Conservation (phyloP, 2,113 vertebrate genomes). For the Aspidoscelis tigris region DNA sequence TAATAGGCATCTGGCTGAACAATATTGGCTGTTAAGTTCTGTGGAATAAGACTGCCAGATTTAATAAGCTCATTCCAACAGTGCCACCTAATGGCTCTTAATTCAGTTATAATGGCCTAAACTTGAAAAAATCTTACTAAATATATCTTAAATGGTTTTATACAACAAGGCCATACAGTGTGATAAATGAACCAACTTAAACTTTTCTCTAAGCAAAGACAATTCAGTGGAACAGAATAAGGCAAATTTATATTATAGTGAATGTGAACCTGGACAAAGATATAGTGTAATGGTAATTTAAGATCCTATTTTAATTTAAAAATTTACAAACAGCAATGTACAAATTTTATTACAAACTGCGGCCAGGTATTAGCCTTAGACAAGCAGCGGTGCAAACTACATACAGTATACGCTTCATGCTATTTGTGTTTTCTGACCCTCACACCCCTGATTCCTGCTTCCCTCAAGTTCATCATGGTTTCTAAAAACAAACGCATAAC, state of each 20-base stretch:
- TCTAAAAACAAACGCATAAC: too few relatives aligned
- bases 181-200: background rate
- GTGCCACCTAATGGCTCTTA: constrained; percentile 63
- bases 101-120: background rate
- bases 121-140: background rate
- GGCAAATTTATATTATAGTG: constrained; percentile 19
- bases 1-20: constrained; percentile 8
- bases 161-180: constrained; percentile 7
- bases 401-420: too few relatives aligned
- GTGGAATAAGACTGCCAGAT: constrained; percentile 27
- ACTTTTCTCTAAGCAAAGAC: background rate
- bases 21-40: background rate
- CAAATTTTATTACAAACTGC: constrained; percentile 16
- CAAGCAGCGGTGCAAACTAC: too few relatives aligned
- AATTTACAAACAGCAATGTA: constrained; percentile 29
- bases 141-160: background rate
- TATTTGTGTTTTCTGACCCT: too few relatives aligned
- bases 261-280: constrained; percentile 29
- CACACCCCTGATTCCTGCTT: too few relatives aligned
- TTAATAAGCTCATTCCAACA: constrained; percentile 45
- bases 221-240: background rate
- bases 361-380: too few relatives aligned
- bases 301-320: background rate
- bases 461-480: too few relatives aligned
- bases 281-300: background rate